phyloP scores from a whole-genome alignment of 2,888 invertebrate genomes.

The Dyspetes luteomarginatus region DNA sequence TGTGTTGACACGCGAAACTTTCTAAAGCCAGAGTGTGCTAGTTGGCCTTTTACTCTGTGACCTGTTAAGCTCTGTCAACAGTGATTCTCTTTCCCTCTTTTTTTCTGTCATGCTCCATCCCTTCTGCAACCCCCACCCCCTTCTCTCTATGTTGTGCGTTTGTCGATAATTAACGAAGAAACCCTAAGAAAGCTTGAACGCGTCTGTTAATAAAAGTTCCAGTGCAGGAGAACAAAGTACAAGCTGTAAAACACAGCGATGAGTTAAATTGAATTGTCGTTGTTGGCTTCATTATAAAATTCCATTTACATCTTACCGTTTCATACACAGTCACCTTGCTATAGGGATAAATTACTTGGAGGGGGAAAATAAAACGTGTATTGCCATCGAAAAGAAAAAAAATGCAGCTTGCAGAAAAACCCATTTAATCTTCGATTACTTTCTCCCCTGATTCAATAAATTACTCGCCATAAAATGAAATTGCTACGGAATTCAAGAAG shows the following conservation, averaged over 20 bases:
- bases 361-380: no score
- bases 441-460: conserved; percentile 18
- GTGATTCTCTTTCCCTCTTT: conserved; percentile 14
- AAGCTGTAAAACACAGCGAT: no score
- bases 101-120: background rate
- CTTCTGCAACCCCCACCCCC: background rate
- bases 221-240: no score
- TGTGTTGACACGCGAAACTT: conserved; percentile 42
- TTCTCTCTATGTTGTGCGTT: conserved; percentile 18
- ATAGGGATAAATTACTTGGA: no score
- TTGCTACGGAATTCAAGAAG: background rate
- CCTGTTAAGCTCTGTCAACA: conserved; percentile 58
- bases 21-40: conserved; percentile 38
- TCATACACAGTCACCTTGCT: no score
- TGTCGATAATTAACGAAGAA: conserved; percentile 65
- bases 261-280: no score
- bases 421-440: conserved; percentile 47
- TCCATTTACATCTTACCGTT: no score
- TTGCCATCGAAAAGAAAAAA: background rate
- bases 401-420: conserved; percentile 16
- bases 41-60: conserved; percentile 49
- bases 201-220: conserved; percentile 29
- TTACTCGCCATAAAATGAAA: conserved; percentile 5
- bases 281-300: no score
- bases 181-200: conserved; percentile 37